Conservation (phyloP, 2,888 invertebrate genomes). For the Schizaphis graminum region DNA sequence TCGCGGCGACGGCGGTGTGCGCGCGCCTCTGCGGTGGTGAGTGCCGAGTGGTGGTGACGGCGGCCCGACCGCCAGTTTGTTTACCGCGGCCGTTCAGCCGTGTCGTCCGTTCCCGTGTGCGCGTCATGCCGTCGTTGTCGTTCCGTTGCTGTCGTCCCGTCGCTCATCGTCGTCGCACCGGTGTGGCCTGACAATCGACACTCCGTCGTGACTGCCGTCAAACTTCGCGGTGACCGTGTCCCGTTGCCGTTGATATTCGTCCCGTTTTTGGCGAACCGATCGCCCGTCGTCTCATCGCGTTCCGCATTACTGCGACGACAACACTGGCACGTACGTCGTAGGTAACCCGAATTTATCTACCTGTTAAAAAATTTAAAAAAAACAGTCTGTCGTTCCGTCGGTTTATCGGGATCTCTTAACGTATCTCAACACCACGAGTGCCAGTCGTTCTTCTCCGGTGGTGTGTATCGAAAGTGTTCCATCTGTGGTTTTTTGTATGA, state of each 20-base stretch:
- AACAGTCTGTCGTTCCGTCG: neutral
- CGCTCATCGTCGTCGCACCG: neutral
- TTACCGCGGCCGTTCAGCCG: constrained; percentile 41
- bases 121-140: neutral
- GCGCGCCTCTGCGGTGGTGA: constrained; percentile 39
- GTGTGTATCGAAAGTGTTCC: neutral
- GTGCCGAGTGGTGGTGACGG: neutral
- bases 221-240: neutral
- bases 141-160: constrained; percentile 1
- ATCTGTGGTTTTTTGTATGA: neutral
- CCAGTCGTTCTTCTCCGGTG: neutral
- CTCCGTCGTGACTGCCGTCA: neutral
- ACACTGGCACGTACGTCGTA: neutral
- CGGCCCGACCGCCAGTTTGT: constrained; percentile 49
- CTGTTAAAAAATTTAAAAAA: neutral
- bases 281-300: neutral
- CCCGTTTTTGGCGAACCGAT: neutral
- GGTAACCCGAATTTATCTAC: neutral
- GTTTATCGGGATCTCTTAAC: neutral
- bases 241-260: neutral
- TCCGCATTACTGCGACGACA: neutral
- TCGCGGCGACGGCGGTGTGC: constrained; percentile 22
- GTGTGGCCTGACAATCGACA: neutral
- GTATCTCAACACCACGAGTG: neutral
- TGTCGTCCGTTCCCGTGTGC: neutral